Conservation (phyloP, 2,888 invertebrate genomes). For the Pristionchus fissidentatus region DNA sequence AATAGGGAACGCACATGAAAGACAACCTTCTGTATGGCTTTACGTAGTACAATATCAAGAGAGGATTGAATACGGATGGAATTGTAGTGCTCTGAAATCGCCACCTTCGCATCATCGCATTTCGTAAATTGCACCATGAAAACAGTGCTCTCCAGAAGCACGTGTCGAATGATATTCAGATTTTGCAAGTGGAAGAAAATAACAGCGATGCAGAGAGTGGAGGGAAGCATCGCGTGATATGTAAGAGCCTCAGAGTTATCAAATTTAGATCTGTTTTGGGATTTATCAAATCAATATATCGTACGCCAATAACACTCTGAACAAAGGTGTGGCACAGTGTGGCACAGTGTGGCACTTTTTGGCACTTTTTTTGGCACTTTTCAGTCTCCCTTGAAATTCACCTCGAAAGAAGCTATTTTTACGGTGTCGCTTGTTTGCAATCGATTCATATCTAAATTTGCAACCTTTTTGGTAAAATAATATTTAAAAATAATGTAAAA, state of each 20-base stretch:
- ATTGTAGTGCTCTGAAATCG: background rate
- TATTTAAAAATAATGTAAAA: no score
- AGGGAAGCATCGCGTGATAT: background rate
- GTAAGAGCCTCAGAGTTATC: background rate
- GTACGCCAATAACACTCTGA: no score
- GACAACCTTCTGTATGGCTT: background rate
- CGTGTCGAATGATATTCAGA: background rate
- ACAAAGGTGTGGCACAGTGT: no score
- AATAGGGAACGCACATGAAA: background rate
- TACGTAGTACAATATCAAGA: background rate
- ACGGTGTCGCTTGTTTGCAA: no score
- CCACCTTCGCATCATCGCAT: background rate
- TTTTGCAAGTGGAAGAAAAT: conserved; percentile 11
- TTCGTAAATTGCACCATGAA: background rate
- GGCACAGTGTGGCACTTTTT: no score
- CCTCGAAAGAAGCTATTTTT: no score
- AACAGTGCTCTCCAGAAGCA: background rate
- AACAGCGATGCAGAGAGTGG: background rate
- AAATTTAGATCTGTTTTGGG: no score
- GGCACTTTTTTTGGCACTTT: no score
- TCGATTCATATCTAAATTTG: no score
- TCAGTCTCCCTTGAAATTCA: no score
- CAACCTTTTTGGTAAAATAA: no score
- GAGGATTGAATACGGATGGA: background rate
- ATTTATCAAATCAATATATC: no score